These are phyloP conservation scores for Vipera latastei DNA, from an alignment of 2,797 vertebrate genomes.

Conservation along the genomic window DNA sequence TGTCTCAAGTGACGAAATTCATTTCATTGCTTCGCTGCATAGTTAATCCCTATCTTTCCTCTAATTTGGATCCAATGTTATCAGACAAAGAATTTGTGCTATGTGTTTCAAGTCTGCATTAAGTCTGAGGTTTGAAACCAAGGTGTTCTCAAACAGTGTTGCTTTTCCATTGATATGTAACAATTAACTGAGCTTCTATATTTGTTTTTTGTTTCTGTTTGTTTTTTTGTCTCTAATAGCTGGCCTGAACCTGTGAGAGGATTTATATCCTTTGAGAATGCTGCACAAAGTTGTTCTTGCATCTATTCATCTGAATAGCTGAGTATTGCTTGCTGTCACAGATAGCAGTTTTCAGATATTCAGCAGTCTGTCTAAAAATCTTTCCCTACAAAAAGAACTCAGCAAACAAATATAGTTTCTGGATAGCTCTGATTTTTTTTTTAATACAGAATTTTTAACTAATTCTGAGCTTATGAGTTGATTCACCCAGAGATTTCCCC, in stretches of 20 bases:
- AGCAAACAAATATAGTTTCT: neutral
- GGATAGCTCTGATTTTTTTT: neutral
- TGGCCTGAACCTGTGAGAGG: neutral
- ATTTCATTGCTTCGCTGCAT: neutral
- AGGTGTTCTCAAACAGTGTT: neutral
- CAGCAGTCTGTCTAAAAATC: neutral
- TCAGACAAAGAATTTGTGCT: slow-evolving; percentile 7
- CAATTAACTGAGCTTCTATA: neutral
- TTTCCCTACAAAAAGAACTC: neutral
- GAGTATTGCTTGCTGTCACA: neutral
- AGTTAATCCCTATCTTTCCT: neutral
- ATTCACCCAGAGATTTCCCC: neutral
- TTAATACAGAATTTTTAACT: neutral
- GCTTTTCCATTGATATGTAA: neutral
- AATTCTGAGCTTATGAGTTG: neutral
- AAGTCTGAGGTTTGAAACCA: neutral
- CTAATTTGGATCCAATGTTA: neutral
- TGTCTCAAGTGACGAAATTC: accelerated
- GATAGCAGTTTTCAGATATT: neutral
- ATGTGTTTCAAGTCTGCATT: neutral
- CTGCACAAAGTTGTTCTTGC: neutral
- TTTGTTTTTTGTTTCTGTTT: neutral
- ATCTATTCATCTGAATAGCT: neutral
- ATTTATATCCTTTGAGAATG: neutral
- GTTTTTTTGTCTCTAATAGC: neutral